Conservation (phyloP, 2,888 invertebrate genomes). For the Augochlorella aurata region DNA sequence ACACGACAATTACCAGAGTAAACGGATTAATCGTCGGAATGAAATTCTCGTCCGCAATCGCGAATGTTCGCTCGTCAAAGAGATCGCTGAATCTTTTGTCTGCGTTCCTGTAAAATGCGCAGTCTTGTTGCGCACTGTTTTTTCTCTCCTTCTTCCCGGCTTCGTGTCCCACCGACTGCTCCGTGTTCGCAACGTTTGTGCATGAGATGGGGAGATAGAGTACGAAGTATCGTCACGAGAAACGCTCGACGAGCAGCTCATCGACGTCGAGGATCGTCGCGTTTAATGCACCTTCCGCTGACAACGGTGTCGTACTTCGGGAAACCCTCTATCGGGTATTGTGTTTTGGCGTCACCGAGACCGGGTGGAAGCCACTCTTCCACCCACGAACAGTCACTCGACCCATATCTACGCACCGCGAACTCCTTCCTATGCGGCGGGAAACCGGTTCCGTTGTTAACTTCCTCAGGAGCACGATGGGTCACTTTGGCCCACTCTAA, state of each 20-base stretch:
- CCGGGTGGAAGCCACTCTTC: slow-evolving; percentile 34
- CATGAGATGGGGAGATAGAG: background rate
- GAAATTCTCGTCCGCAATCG: background rate
- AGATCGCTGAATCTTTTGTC: background rate
- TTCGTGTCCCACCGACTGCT: no score
- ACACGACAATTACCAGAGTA: background rate
- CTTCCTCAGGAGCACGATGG: background rate
- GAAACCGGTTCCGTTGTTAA: background rate
- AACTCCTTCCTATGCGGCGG: background rate
- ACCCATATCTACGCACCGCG: slow-evolving; percentile 42
- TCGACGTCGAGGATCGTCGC: slow-evolving; percentile 52
- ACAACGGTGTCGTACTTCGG: slow-evolving; percentile 47
- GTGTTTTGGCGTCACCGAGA: slow-evolving; percentile 45
- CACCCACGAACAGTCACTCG: slow-evolving; percentile 36
- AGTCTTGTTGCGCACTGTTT: no score
- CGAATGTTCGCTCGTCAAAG: background rate
- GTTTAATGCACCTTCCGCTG: slow-evolving; percentile 54
- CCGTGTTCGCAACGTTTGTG: no score
- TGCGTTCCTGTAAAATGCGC: background rate
- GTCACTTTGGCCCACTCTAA: background rate
- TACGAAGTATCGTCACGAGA: slow-evolving; percentile 15
- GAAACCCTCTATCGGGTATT: slow-evolving; percentile 48
- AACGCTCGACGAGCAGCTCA: slow-evolving; percentile 25
- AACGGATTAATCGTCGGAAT: slow-evolving; percentile 20
- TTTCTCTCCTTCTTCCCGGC: no score